phyloP scores from a whole-genome alignment of 2,888 invertebrate genomes.

The Drosophila flavopinicola region DNA sequence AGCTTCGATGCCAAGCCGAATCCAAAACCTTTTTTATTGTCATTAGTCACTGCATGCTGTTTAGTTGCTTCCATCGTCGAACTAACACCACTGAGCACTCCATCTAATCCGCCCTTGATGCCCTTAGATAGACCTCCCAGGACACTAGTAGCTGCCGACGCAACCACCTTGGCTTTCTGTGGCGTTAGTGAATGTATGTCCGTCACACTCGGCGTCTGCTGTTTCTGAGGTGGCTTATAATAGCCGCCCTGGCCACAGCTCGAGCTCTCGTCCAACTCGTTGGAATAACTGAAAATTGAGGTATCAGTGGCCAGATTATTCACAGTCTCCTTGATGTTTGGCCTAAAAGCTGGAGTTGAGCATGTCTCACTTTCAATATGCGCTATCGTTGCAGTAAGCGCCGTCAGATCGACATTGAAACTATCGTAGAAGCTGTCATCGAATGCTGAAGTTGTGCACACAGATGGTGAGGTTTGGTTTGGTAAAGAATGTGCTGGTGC shows the following conservation, averaged over 20 bases:
- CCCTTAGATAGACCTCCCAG: constrained; percentile 81
- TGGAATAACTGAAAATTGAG: neutral
- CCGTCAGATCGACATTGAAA: constrained; percentile 74
- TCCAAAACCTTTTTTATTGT: constrained; percentile 69
- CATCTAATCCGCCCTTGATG: constrained; percentile 80
- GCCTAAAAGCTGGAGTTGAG: constrained; percentile 3
- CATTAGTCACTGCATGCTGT: constrained; percentile 13
- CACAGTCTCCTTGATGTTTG: constrained; percentile 1
- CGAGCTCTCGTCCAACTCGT: constrained; percentile 23
- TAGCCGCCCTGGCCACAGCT: constrained; percentile 40
- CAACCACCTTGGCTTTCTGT: constrained; percentile 70
- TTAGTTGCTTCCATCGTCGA: constrained; percentile 44
- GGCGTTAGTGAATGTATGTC: constrained; percentile 27
- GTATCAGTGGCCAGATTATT: neutral
- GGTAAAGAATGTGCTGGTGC: neutral
- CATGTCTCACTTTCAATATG: constrained; percentile 36
- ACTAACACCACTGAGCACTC: constrained; percentile 74
- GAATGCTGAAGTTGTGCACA: constrained; percentile 47
- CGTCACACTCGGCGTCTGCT: constrained; percentile 5
- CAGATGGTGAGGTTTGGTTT: neutral
- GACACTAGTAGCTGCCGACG: constrained; percentile 72
- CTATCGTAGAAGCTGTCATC: constrained; percentile 81
- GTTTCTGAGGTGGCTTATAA: constrained; percentile 56
- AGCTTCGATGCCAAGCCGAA: constrained; percentile 81
- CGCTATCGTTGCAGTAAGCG: constrained; percentile 59